phyloP scores from a whole-genome alignment of 2,888 invertebrate species.

The Drosophila mimica region DNA sequence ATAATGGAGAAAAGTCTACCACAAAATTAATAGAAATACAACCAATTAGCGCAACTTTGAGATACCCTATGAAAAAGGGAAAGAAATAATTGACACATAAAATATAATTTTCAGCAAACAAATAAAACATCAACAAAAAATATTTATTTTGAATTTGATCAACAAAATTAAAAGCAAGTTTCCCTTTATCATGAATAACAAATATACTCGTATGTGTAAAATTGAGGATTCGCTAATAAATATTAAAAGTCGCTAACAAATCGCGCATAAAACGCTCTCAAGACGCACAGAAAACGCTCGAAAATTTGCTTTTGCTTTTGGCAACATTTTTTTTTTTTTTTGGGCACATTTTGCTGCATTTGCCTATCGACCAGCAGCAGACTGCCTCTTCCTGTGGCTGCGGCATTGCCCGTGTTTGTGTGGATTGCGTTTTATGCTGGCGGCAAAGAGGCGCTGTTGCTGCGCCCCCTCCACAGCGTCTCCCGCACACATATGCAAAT shows the following conservation, averaged over 20 bases:
- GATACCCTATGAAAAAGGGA: neutral
- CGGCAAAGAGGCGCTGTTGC: conserved; percentile 44
- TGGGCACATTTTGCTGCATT: conserved; percentile 29
- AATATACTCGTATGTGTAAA: neutral
- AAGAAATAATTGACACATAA: neutral
- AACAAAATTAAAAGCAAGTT: neutral
- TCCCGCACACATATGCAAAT: conserved; percentile 69
- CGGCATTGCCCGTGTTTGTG: neutral
- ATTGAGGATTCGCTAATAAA: neutral
- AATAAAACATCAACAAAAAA: neutral
- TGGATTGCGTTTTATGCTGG: conserved; percentile 49
- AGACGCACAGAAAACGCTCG: conserved; percentile 21
- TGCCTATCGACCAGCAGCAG: conserved; percentile 37
- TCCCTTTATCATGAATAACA: neutral
- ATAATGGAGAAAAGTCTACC: conserved; percentile 26
- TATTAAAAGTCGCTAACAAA: neutral
- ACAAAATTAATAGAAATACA: conserved; percentile 30
- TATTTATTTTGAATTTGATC: neutral
- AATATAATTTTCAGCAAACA: neutral
- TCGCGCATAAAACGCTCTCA: neutral
- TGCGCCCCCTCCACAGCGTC: conserved; percentile 11
- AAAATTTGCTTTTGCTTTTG: neutral
- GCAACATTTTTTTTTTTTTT: neutral
- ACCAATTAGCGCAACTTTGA: neutral
- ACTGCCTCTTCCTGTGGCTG: conserved; percentile 18